phyloP scores from a whole-genome alignment of 92 coral and sea anemone genomes.

The Phenganax stokvisi region DNA sequence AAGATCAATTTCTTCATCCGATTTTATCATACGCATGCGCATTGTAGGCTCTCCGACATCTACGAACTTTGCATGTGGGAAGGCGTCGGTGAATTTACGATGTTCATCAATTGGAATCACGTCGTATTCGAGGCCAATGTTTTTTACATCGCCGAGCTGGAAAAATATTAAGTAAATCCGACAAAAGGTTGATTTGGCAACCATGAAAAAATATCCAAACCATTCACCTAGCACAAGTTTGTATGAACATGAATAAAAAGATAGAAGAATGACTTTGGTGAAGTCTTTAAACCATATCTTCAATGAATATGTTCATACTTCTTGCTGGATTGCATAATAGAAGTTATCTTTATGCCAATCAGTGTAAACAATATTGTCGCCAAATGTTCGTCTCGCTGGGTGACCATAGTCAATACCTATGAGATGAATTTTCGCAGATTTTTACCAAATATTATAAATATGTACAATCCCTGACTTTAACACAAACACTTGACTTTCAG shows the following conservation, averaged over 20 bases:
- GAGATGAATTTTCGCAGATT: no score
- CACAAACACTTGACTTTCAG: no score
- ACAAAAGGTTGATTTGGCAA: neutral
- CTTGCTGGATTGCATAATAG: conserved; percentile 60
- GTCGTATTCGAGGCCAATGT: conserved; percentile 74
- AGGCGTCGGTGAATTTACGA: conserved; percentile 61
- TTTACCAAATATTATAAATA: no score
- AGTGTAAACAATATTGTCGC: conserved; percentile 78
- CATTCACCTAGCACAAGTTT: no score
- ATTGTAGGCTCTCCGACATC: conserved; percentile 72
- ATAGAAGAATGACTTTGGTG: no score
- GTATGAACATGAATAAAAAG: no score
- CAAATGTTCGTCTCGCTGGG: conserved; percentile 80
- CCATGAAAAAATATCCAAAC: neutral
- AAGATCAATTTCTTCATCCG: conserved; percentile 74
- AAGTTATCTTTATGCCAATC: conserved; percentile 93
- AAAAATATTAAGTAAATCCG: neutral
- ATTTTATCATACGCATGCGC: conserved; percentile 82
- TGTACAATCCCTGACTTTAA: no score
- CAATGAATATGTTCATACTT: conserved; percentile 12
- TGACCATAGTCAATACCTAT: conserved; percentile 83
- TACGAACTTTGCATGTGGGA: conserved; percentile 61
- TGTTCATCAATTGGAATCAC: conserved; percentile 56
- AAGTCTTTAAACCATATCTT: no score
- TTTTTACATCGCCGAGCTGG: conserved; percentile 57